phyloP scores from a whole-genome alignment of 2,888 invertebrate species.

The Polydrusus tereticollis region DNA sequence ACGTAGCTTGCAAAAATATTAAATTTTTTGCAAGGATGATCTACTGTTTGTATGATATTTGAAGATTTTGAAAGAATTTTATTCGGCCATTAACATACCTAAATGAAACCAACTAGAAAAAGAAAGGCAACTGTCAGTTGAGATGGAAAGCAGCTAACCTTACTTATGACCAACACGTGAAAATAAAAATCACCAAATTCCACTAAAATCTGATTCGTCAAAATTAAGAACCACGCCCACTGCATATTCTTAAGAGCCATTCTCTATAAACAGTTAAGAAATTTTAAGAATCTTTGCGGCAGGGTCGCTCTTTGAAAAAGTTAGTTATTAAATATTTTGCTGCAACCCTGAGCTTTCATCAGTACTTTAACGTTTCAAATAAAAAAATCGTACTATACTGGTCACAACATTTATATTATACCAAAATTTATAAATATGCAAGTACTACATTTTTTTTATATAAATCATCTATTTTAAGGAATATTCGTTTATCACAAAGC shows the following conservation, averaged over 20 bases:
- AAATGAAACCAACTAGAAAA: slow-evolving; percentile 39
- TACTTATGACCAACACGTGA: slow-evolving; percentile 1
- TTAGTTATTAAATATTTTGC: no score
- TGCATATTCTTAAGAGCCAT: no score
- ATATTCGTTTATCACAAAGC: slow-evolving; percentile 1
- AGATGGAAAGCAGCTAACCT: background rate
- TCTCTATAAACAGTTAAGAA: no score
- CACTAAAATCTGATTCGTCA: background rate
- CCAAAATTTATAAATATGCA: slow-evolving; percentile 4
- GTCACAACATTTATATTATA: slow-evolving; percentile 4
- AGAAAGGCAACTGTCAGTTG: slow-evolving; percentile 26
- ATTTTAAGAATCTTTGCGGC: no score
- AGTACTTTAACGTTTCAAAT: background rate
- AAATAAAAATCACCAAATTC: slow-evolving; percentile 1
- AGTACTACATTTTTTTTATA: background rate
- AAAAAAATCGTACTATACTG: background rate
- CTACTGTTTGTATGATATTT: slow-evolving; percentile 19
- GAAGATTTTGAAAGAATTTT: slow-evolving; percentile 25
- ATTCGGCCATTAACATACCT: slow-evolving; percentile 43
- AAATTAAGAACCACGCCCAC: background rate
- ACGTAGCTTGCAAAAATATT: background rate
- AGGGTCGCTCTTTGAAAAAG: no score
- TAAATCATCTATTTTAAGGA: background rate
- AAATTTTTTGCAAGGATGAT: slow-evolving; percentile 13
- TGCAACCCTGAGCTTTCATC: background rate